These are phyloP conservation scores for Ptilorrhoa leucosticta DNA, from an alignment of 2,113 vertebrate genomes.

Conservation along the genomic window DNA sequence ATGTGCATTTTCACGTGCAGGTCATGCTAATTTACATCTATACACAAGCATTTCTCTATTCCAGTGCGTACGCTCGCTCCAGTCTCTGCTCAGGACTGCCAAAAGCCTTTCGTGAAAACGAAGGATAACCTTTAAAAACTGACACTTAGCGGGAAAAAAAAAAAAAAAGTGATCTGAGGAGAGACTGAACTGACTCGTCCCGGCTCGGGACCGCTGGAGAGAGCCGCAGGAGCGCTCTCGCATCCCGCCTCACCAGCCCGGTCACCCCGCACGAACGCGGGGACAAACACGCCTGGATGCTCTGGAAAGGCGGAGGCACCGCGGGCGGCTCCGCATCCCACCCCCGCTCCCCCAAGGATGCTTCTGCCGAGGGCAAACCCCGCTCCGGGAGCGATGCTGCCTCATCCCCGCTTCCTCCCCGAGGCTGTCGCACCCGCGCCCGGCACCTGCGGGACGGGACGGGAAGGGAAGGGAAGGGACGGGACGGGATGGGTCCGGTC, in stretches of 20 bases:
- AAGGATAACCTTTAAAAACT: not conserved
- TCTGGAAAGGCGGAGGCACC: not conserved
- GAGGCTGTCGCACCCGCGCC: no score
- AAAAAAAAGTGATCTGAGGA: no score
- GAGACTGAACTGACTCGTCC: not conserved
- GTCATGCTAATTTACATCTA: not conserved
- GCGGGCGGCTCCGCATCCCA: not conserved
- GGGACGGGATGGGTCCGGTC: not conserved
- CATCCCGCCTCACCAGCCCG: not conserved
- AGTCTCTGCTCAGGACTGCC: not conserved
- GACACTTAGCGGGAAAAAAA: not conserved
- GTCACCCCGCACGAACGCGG: not conserved
- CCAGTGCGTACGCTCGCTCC: rapidly evolving
- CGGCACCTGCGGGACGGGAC: not conserved
- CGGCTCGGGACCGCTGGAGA: not conserved
- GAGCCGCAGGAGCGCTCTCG: not conserved
- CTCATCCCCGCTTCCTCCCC: not conserved
- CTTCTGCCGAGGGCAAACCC: not conserved
- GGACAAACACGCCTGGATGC: not conserved
- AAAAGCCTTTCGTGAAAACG: not conserved
- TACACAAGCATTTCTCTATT: not conserved
- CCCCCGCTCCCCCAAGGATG: not conserved
- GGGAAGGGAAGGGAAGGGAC: not conserved
- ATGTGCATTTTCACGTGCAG: not conserved
- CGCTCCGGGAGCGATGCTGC: not conserved